Evolutionary conservation across 2,797 vertebrate genomes (phyloP), one percentile per base, ranked within the genome.

Genomic region (Acridotheres tristis): DNA sequence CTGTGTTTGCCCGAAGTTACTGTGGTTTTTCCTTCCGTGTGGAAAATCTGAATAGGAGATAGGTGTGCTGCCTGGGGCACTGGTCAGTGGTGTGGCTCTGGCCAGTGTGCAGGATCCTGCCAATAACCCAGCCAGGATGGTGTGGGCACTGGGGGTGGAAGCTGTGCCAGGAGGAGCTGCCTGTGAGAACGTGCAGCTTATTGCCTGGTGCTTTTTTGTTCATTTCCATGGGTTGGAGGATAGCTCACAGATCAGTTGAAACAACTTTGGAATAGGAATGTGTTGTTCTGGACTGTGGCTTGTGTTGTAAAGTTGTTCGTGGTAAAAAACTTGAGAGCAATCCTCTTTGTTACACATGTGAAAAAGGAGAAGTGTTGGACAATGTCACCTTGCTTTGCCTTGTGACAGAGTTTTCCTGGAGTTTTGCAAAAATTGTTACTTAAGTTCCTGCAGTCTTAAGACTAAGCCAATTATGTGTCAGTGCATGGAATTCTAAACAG

Each of bases 51-150:
- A 65, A 14, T 0, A 0, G 34, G 54, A 73, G 50, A 43, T 43
- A 30, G n/a, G 8, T 25, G 22, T 16, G 22, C 7, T 26, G 36
- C 22, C 13, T 54, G 21, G 13, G 59, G 30, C 45, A 10, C 16
- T 4, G n/a, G n/a, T 59, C 59, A 26, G 67, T 4, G 45, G 21
- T 16, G 51, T 6, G 18, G 2, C 2, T 2, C 22, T 1, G 8
- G 19, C 47, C 29, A 7, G 19, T 13, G 32, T 22, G 42, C 42
- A 20, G n/a, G 34, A 42, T 53, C 32, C 38, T 53, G 73, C 30
- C 0, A 0, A 25, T 63, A 42, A 43, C 23, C 40, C 3, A 0
- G 13, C 2, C 5, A 25, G 23, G 38, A 12, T 30, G 27, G 12
- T 55, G 26, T 30, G 4, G 42, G 32, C 57, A 66, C 21, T 2